Evolutionary conservation across 2,888 invertebrate genomes (phyloP).

Genomic region (Gasteruption jaculator): DNA sequence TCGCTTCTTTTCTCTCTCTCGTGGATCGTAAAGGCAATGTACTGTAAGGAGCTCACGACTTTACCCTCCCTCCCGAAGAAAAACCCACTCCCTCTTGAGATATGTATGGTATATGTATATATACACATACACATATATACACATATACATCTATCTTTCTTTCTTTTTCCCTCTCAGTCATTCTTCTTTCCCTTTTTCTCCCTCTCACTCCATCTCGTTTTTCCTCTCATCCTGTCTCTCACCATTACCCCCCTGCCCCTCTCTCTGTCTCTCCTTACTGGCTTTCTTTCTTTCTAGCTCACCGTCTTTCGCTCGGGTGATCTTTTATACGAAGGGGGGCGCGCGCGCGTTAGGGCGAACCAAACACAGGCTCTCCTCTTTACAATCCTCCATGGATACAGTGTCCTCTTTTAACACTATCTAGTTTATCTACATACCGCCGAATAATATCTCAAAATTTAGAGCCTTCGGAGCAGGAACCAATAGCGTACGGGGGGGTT

Average conservation of each 20-base stretch:
- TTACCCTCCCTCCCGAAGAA: constrained; percentile 28
- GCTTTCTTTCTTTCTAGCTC: constrained; percentile 12
- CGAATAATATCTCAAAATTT: no score
- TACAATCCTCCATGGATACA: no score
- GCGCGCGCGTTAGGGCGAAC: not conserved
- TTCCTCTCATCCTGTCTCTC: constrained; percentile 20
- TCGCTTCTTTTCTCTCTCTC: no score
- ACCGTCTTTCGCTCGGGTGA: constrained; percentile 15
- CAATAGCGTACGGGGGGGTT: no score
- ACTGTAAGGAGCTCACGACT: constrained; percentile 51
- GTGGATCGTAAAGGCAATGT: constrained; percentile 49
- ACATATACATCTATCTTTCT: no score
- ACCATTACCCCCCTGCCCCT: constrained; percentile 18
- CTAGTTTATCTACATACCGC: no score
- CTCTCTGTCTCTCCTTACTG: constrained; percentile 17
- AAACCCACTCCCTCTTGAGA: no score
- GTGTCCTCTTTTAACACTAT: no score
- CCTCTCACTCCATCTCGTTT: constrained; percentile 13
- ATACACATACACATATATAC: no score
- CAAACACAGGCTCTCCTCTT: no score
- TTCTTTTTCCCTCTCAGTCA: constrained; percentile 21
- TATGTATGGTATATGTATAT: no score
- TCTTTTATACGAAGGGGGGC: not conserved
- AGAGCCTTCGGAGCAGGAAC: no score
- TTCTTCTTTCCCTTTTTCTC: constrained; percentile 14